Evolutionary conservation across 2,888 invertebrate genomes (phyloP).

Genomic region (Agonopterix subpropinquella): DNA sequence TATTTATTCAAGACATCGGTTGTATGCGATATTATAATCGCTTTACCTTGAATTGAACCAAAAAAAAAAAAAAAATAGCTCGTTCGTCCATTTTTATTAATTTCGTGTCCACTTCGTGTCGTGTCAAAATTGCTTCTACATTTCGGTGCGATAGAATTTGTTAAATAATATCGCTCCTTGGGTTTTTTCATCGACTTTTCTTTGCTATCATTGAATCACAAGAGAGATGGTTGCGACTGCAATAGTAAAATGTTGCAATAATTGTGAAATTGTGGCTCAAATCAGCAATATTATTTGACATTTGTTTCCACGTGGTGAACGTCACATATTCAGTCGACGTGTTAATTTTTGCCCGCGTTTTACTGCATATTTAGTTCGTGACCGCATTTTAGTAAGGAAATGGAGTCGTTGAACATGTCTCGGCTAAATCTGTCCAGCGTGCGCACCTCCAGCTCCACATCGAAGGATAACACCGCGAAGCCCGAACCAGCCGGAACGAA

Average conservation of each 20-base stretch:
- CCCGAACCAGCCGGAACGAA: not conserved
- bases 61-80: no score
- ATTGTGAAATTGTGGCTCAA: slow-evolving; percentile 11
- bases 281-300: slow-evolving; percentile 47
- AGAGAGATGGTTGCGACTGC: no score
- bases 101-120: no score
- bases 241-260: not conserved
- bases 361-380: slow-evolving; percentile 19
- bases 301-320: slow-evolving; percentile 69
- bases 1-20: no score
- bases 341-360: slow-evolving; percentile 42
- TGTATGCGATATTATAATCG: no score
- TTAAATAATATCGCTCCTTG: no score
- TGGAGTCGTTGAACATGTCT: slow-evolving; percentile 67
- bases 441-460: not conserved
- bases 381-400: slow-evolving; percentile 30
- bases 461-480: not conserved
- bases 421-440: slow-evolving; percentile 49
- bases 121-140: no score
- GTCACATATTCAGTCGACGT: slow-evolving; percentile 61
- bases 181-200: no score
- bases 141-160: no score
- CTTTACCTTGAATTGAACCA: no score
- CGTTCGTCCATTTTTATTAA: no score
- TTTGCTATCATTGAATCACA: no score